Base-by-base conservation (phyloP, 2,888 invertebrate species). In the Seira ritae region DNA sequence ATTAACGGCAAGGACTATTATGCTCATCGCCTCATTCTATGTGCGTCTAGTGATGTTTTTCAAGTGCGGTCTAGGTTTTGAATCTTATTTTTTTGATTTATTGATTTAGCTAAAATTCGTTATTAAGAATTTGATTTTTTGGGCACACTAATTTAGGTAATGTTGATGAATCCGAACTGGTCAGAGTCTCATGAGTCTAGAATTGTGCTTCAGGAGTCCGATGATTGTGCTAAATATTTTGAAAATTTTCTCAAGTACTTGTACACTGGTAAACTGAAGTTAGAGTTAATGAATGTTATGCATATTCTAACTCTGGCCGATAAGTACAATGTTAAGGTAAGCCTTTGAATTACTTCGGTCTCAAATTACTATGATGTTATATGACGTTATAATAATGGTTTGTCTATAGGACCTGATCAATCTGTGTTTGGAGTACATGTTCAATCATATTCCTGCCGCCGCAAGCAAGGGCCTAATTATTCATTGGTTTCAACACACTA, bases 131-230 rank as follows among this genome's bases (percentile, higher is more conserved):
- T 55, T 69, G 23, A n/a, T 62, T 42, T 55, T 10, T 75, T 79
- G n/a, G n/a, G n/a, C n/a, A n/a, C n/a, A n/a, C n/a, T n/a, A n/a
- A 72, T 74, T 71, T 68, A 95, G 95, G 95, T 95, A n/a, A 98
- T 98, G 98, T 91, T 98, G 65, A 97, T 97, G 95, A 96, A 95
- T 90, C 95, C 97, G 0, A 95, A 96, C 90, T 98, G 98, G 98
- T 95, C 94, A 73, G 98, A 98, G 90, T 96, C 96, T 90, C 93
- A 95, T 78, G 96, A 96, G 91, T 95, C 94, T 88, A 93, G 94
- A 65, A 95, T 98, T 69, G 94, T 95, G 71, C 92, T 98, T 15
- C 95, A 96, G 89, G 98, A 98, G 91, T 95, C 96, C 12, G 94
- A 95, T 0, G 94, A 94, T 75, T 98, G 97, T 90, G 94, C 95